Percentiles rank a stretch among this genome's conserved stretches.
phyloP scores from a whole-genome alignment of 2,113 vertebrate genomes.

The Tricholaema leucomelas region DNA sequence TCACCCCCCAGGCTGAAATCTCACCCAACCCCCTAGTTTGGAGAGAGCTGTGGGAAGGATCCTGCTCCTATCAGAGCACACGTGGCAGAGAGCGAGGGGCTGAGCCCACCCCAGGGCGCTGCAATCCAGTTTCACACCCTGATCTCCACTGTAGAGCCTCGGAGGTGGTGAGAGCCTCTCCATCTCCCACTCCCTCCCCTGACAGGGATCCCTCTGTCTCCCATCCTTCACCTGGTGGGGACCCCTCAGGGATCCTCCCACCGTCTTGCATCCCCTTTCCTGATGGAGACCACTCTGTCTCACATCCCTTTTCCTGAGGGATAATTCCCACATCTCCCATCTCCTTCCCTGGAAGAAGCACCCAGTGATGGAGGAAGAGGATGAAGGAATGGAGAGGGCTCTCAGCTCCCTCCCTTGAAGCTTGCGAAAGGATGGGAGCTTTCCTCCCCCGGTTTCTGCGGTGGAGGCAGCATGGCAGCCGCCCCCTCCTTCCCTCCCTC shows the following conservation, averaged over 20 bases:
- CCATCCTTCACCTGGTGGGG: background rate
- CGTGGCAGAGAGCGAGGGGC: background rate
- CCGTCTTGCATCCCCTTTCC: background rate
- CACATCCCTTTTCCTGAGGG: background rate
- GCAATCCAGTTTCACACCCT: background rate
- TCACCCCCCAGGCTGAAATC: background rate
- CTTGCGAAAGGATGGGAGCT: background rate
- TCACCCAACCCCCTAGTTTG: accelerated
- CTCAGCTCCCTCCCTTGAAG: background rate
- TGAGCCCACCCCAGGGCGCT: background rate
- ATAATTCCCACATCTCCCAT: background rate
- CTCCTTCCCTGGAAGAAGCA: background rate
- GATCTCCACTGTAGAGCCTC: no score
- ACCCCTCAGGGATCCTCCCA: no score
- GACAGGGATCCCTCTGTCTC: background rate
- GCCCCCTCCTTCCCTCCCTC: background rate
- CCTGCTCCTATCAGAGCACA: background rate
- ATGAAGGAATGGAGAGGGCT: background rate
- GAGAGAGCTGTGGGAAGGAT: background rate
- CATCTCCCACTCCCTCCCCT: no score
- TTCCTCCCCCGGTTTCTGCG: background rate
- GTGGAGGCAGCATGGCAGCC: background rate
- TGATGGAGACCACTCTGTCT: background rate
- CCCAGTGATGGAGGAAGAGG: background rate
- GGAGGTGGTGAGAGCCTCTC: no score